phyloP scores from a whole-genome alignment of 2,888 invertebrate species.

The Nemurella pictetii region DNA sequence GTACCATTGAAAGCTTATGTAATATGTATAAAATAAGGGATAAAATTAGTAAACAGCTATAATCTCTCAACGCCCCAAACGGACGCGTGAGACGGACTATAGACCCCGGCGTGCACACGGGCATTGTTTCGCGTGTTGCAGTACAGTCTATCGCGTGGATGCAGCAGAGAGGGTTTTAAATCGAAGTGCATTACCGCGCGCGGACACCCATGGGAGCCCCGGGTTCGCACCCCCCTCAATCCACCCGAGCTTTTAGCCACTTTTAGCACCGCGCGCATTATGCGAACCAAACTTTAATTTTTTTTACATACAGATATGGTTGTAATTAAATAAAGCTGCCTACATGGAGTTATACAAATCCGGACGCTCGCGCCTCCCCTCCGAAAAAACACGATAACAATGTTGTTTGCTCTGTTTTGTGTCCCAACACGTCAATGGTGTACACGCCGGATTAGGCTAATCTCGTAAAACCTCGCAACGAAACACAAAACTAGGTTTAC shows the following conservation, averaged over 20 bases:
- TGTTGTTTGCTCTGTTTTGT: conserved; percentile 19
- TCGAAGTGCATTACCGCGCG: not conserved
- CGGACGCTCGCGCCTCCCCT: no score
- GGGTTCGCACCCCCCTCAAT: not conserved
- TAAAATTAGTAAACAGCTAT: no score
- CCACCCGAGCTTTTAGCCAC: not conserved
- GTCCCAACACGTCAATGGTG: not conserved
- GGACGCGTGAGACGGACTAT: no score
- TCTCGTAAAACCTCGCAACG: conserved; percentile 37
- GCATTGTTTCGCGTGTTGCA: not conserved
- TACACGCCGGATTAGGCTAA: conserved; percentile 32
- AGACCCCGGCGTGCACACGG: no score
- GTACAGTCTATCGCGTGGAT: no score
- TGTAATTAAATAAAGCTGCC: not conserved
- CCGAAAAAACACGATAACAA: not conserved
- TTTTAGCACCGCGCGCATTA: not conserved
- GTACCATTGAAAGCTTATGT: not conserved
- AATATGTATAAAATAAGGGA: no score
- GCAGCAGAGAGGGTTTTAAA: not conserved
- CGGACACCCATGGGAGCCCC: not conserved
- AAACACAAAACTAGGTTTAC: conserved; percentile 36
- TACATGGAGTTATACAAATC: no score
- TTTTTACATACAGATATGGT: not conserved
- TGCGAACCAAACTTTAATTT: no score
- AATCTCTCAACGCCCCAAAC: no score